Evolutionary conservation across 2,797 vertebrate genomes (phyloP).

Genomic region (Poeciliopsis infans): DNA sequence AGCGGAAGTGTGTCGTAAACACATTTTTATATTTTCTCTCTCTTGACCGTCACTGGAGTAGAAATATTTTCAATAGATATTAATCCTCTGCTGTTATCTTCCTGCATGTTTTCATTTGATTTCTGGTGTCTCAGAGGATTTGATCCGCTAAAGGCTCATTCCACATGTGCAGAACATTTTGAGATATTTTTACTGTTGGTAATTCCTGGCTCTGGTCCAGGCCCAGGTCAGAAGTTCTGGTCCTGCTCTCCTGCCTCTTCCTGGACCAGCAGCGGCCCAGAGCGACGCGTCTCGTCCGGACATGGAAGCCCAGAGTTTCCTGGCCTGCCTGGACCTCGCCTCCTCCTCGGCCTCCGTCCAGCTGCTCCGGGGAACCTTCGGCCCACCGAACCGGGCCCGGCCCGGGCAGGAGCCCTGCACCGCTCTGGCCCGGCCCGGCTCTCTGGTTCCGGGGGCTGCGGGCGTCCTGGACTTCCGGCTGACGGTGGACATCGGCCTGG

Average conservation of each 20-base stretch:
- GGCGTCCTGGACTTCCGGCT: constrained; percentile 33
- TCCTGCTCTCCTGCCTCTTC: constrained; percentile 52
- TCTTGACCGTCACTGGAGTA: too few species aligned
- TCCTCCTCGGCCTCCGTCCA: constrained; percentile 49
- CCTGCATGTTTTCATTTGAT: too few species aligned
- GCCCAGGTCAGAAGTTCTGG: constrained; percentile 56
- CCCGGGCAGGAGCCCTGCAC: constrained; percentile 5
- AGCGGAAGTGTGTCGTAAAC: too few species aligned
- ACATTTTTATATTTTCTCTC: too few species aligned
- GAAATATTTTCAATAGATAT: too few species aligned
- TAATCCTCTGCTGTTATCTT: too few species aligned
- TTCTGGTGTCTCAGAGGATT: too few species aligned
- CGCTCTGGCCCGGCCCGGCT: constrained; percentile 40
- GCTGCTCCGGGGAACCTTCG: constrained; percentile 52
- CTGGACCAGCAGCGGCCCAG: constrained; percentile 13
- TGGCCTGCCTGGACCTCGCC: constrained; percentile 63
- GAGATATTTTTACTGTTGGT: background rate
- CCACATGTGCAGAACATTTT: too few species aligned
- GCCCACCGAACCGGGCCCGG: background rate
- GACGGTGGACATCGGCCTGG: constrained; percentile 52
- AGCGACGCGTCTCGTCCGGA: constrained; percentile 24
- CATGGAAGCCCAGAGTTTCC: constrained; percentile 4
- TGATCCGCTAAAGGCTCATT: too few species aligned
- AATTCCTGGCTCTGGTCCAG: constrained; percentile 28
- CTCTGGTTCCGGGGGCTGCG: constrained; percentile 35